Conservation (phyloP, 2,888 invertebrate genomes). For the Anarsia innoxiella region DNA sequence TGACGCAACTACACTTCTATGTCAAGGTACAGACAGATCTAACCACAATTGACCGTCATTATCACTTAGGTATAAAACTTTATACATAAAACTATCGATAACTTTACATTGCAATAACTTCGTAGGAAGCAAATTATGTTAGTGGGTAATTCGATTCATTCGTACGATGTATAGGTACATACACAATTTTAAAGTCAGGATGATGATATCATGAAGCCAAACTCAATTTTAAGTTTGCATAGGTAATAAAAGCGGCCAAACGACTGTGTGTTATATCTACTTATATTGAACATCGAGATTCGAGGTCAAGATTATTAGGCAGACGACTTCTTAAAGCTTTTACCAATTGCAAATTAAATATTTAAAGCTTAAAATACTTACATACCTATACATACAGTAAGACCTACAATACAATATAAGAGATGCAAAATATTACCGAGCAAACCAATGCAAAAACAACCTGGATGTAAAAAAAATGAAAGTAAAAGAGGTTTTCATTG, state of each 20-base stretch:
- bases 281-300: too few relatives aligned
- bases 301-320: constrained; percentile 2
- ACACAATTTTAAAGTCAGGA: constrained; percentile 31
- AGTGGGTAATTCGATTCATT: constrained; percentile 19
- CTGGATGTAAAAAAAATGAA: too few relatives aligned
- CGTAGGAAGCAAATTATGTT: constrained; percentile 27
- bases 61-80: too few relatives aligned
- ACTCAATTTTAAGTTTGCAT: constrained; percentile 7
- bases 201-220: constrained; percentile 33
- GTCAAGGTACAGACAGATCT: constrained; percentile 16
- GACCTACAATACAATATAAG: too few relatives aligned
- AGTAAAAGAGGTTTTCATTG: too few relatives aligned
- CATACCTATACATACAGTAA: too few relatives aligned
- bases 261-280: too few relatives aligned
- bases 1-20: constrained; percentile 14
- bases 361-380: too few relatives aligned
- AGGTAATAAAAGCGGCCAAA: constrained; percentile 1
- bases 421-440: too few relatives aligned
- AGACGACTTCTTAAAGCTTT: too few relatives aligned
- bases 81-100: constrained; percentile 8
- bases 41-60: constrained; percentile 7
- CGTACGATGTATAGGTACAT: constrained; percentile 26
- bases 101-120: constrained; percentile 20
- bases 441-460: too few relatives aligned
- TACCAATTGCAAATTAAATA: too few relatives aligned